Evolutionary conservation across 2,888 invertebrate genomes (phyloP).

Genomic region (Trichacis sp.): DNA sequence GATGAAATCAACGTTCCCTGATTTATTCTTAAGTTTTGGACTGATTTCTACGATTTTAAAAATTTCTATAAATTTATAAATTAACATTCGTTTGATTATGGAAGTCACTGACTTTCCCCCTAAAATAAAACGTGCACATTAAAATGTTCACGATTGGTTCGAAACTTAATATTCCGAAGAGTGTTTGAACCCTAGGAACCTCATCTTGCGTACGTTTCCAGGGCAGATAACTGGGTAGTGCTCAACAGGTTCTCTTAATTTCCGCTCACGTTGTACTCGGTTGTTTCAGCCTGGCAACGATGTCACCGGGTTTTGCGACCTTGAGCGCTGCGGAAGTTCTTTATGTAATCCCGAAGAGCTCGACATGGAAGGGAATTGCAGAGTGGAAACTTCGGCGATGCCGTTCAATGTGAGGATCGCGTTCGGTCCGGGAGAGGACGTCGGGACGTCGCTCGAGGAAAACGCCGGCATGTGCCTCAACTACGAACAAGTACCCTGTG

Average conservation of each 20-base stretch:
- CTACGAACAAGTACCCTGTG: constrained; percentile 80
- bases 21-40: too few species aligned
- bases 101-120: too few species aligned
- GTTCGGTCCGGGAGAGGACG: constrained; percentile 79
- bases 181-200: too few species aligned
- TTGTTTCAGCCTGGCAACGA: constrained; percentile 72
- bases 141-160: too few species aligned
- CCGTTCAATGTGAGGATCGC: constrained; percentile 85
- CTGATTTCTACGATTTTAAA: not conserved
- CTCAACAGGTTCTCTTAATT: constrained; percentile 35
- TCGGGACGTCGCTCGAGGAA: constrained; percentile 76
- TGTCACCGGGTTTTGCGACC: constrained; percentile 78
- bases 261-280: constrained; percentile 21
- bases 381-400: constrained; percentile 80
- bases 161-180: too few species aligned
- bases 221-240: constrained; percentile 37
- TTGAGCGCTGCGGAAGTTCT: constrained; percentile 82
- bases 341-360: constrained; percentile 75
- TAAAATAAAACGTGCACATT: too few species aligned
- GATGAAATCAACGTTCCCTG: too few species aligned
- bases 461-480: constrained; percentile 85
- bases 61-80: too few species aligned
- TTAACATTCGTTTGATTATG: too few species aligned
- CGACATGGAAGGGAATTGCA: constrained; percentile 70
- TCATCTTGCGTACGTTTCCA: too few species aligned